Percentiles rank a stretch among this genome's conserved stretches.
These are phyloP conservation scores for Apeira syringaria DNA, from an alignment of 2,888 invertebrate genomes.

Conservation along the genomic window DNA sequence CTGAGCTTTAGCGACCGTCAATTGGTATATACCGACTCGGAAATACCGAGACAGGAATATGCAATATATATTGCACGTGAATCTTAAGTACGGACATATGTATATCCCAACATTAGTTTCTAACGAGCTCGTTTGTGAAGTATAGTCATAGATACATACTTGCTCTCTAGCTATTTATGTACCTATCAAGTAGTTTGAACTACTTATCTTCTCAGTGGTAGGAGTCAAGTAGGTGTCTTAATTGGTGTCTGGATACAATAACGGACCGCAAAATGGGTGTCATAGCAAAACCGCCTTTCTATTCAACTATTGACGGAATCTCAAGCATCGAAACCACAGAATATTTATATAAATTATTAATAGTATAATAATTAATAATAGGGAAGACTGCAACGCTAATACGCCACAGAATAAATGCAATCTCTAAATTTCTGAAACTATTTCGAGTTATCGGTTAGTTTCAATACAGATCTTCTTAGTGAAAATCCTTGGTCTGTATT, in stretches of 20 bases:
- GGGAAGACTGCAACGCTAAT: too few relatives aligned
- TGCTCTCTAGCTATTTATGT: conserved; percentile 4
- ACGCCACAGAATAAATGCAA: too few relatives aligned
- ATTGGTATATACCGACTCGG: too few relatives aligned
- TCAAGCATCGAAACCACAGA: neutral
- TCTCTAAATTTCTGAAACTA: too few relatives aligned
- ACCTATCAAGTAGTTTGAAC: conserved; percentile 9
- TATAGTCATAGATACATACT: neutral
- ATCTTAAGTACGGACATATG: neutral
- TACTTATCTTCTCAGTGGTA: conserved; percentile 8
- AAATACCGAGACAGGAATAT: too few relatives aligned
- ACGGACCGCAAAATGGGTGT: conserved; percentile 1
- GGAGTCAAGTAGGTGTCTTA: conserved; percentile 9
- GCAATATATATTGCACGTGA: too few relatives aligned
- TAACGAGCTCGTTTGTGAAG: conserved; percentile 3
- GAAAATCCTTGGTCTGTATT: too few relatives aligned
- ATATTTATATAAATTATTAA: too few relatives aligned
- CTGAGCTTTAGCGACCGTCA: too few relatives aligned
- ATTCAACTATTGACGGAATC: conserved; percentile 1
- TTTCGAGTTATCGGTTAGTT: too few relatives aligned
- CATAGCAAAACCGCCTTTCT: neutral
- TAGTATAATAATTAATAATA: too few relatives aligned
- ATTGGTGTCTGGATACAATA: conserved; percentile 6
- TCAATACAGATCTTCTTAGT: too few relatives aligned
- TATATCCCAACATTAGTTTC: conserved; percentile 3